Percentiles rank a stretch among this genome's conserved stretches.
Evolutionary conservation across 1,140 invertebrate genomes (phyloP).

Genomic region (Metopolophium dirhodum): DNA sequence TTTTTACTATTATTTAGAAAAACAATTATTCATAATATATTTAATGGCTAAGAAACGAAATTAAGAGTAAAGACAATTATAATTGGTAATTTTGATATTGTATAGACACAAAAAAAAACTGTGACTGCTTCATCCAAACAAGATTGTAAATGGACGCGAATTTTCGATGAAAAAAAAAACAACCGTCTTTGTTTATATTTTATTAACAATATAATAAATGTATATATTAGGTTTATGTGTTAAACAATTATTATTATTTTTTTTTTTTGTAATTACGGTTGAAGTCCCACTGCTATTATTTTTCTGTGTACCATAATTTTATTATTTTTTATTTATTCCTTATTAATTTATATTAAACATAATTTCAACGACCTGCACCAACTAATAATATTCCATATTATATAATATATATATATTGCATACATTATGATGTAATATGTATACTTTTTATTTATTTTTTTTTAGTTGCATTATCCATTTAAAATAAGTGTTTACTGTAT

Average conservation of each 20-base stretch:
- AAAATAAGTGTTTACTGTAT: constrained; percentile 29
- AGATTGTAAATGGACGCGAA: background rate
- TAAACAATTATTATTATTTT: constrained; percentile 41
- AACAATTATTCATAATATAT: background rate
- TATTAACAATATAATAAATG: constrained; percentile 40
- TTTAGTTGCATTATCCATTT: constrained; percentile 18
- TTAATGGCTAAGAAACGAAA: background rate
- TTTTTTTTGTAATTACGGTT: constrained; percentile 28
- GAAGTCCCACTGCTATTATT: constrained; percentile 51
- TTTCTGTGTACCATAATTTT: constrained; percentile 52
- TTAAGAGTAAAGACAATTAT: background rate
- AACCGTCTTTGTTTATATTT: constrained; percentile 34
- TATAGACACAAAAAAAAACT: background rate
- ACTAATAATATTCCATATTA: constrained; percentile 34
- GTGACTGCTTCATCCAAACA: constrained; percentile 12
- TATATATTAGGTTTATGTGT: constrained; percentile 53
- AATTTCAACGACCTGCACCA: constrained; percentile 36
- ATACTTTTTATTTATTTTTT: constrained; percentile 34
- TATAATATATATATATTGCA: background rate
- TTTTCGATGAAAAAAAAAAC: background rate
- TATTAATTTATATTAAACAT: constrained; percentile 27
- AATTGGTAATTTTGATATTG: constrained; percentile 12
- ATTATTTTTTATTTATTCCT: constrained; percentile 49
- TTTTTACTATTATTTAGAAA: background rate
- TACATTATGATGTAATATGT: constrained; percentile 14